Base-by-base conservation (phyloP, 2,888 invertebrate genomes). In the Parnassius mnemosyne region DNA sequence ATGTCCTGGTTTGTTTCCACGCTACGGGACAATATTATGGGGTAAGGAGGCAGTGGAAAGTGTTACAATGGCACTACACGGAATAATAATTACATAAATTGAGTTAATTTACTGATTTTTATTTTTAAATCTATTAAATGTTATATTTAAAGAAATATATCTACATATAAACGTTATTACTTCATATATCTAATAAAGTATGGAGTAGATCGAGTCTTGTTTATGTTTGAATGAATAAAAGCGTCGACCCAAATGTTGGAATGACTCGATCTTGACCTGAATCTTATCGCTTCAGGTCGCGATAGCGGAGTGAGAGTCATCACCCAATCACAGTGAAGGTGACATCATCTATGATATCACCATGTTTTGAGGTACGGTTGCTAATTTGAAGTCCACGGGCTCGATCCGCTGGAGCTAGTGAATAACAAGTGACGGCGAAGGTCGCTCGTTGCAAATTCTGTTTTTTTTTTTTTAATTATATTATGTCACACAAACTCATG, bases 271-370 rank as follows among this genome's bases (percentile, higher is more conserved):
- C 57, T 58, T 57, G 57, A 62, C 53, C 49, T 53, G 43, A 10
- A 34, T 3, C 34, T 34, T 34, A 34, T 34, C 34, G 34, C 34
- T 7, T 7, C 34, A 34, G 34, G 34, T 34, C 34, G 25, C 25
- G 25, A 49, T 13, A 49, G 25, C 47, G 44, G 34, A 7, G 43
- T 43, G 43, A 10, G 25, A 3, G 13, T 1, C 43, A 16, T 49
- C 57, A 16, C 20, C 51, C 57, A 44, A 53, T 47, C 44, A 3
- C 25, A n/a, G 42, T 12, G 12, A 49, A 12, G 51, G 51, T 63
- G 63, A 63, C 58, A 63, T 63, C 63, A 63, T 9, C 44, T 12
- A 41, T 55, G 57, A 63, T 57, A 54, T 63, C 62, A 63, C 58
- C 61, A n/a, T 43, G 16, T 43, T 53, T 53, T 5, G 20, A 43